phyloP scores from a whole-genome alignment of 2,888 invertebrate genomes.

The Cancer borealis region DNA sequence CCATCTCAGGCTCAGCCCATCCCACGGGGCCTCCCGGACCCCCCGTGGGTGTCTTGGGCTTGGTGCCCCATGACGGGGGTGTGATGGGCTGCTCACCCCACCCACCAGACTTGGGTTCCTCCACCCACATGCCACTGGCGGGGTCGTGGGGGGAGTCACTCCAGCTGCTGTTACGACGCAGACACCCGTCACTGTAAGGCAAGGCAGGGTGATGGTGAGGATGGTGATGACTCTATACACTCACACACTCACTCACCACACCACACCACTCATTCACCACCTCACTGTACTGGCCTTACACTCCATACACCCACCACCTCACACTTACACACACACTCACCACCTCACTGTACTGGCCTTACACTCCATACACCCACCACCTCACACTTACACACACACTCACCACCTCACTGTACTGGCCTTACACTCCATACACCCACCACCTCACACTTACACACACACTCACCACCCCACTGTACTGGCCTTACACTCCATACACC shows the following conservation, averaged over 20 bases:
- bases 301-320: no score
- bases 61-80: slow-evolving; percentile 82
- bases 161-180: slow-evolving; percentile 78
- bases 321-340: no score
- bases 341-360: no score
- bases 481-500: no score
- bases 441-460: no score
- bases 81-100: slow-evolving; percentile 81
- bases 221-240: neutral
- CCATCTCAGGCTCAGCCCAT: slow-evolving; percentile 76
- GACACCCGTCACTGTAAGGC: neutral
- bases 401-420: no score
- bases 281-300: no score
- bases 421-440: neutral
- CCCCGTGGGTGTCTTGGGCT: slow-evolving; percentile 79
- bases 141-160: slow-evolving; percentile 79
- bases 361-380: no score
- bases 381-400: no score
- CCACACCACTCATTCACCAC: no score
- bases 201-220: neutral
- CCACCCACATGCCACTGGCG: slow-evolving; percentile 82
- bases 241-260: no score
- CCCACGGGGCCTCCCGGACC: slow-evolving; percentile 68
- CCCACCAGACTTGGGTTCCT: slow-evolving; percentile 79
- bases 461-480: no score